Evolutionary conservation across 2,888 invertebrate species (phyloP), one percentile per base, ranked within the genome.

Genomic region (Nasonovia ribisnigri): DNA sequence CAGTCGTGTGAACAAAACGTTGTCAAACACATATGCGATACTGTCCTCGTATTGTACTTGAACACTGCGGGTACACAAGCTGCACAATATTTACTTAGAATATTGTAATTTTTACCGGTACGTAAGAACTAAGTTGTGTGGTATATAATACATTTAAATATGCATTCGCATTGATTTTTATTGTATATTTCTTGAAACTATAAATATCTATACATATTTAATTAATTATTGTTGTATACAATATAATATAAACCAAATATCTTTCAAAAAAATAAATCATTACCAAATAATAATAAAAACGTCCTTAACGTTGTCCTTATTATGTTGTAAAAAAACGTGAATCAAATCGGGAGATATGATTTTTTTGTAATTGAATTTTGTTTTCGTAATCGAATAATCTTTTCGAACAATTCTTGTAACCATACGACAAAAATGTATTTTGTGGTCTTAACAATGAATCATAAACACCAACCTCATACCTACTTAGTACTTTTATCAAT

Each of bases 371-470:
- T 92, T 88, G 92, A 67, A 92, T 88, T 42, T 42, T 26, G 42
- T 51, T 67, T 67, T 88, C 51, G 92, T 92, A 92, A 92, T 92
- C 51, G 48, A 88, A 92, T 88, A 92, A 92, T 92, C 86, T 87
- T 88, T 88, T 48, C 60, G 20, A 24, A 87, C 60, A 87, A 90
- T 84, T 84, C 84, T 84, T n/a, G 84, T 43, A 84, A n/a, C 46
- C 11, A 46, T 46, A 84, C 11, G 54, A 67, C 36, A 67, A 48
- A 92, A 92, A 87, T 42, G 60, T 88, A 92, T 88, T 92, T 88
- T 42, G 87, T 26, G 42, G 67, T 88, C 67, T 43, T 92, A 87
- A 92, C 92, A 92, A 92, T 92, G 92, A 92, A 67, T 51, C 87
- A 48, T 87, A 67, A 46, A 60, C 42, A 48, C 51, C 26, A 90